Conservation (phyloP, 1,140 invertebrate genomes). For the Batillaria attramentaria region DNA sequence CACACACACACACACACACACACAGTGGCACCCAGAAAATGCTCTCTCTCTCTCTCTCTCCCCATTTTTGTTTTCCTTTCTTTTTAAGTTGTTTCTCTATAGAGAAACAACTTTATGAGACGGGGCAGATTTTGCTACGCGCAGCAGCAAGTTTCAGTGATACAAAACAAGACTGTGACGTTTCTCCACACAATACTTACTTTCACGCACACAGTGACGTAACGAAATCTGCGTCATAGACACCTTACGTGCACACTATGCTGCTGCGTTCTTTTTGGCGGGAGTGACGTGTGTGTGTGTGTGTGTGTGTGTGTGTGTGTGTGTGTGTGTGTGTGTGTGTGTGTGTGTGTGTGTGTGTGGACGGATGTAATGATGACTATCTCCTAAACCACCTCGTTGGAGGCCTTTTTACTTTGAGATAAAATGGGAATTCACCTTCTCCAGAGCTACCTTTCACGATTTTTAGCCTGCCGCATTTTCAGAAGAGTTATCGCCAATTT, state of each 20-base stretch:
- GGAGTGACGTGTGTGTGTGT: constrained; percentile 13
- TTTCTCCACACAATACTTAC: background rate
- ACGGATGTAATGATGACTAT: background rate
- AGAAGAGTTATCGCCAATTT: too few relatives aligned
- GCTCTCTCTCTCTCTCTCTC: too few relatives aligned
- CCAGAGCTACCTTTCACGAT: too few relatives aligned
- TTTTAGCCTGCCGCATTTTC: too few relatives aligned
- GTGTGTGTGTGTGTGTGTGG: background rate
- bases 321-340: constrained; percentile 11
- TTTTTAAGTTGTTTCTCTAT: too few relatives aligned
- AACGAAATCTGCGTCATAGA: background rate
- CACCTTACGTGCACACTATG: background rate
- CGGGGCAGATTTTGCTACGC: too few relatives aligned
- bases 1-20: constrained; percentile 16
- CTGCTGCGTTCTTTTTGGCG: background rate
- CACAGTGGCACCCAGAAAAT: background rate
- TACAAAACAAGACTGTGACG: background rate
- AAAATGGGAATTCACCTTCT: too few relatives aligned
- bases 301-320: constrained; percentile 18
- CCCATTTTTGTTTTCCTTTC: too few relatives aligned
- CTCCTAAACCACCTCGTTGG: too few relatives aligned
- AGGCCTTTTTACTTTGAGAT: too few relatives aligned
- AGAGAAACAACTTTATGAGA: too few relatives aligned
- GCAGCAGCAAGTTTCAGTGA: background rate
- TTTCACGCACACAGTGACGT: background rate